A percentile compares a stretch with the other conserved stretches of the same genome.
phyloP scores from a whole-genome alignment of 1,140 invertebrate species.

The Drosophila yakuba region DNA sequence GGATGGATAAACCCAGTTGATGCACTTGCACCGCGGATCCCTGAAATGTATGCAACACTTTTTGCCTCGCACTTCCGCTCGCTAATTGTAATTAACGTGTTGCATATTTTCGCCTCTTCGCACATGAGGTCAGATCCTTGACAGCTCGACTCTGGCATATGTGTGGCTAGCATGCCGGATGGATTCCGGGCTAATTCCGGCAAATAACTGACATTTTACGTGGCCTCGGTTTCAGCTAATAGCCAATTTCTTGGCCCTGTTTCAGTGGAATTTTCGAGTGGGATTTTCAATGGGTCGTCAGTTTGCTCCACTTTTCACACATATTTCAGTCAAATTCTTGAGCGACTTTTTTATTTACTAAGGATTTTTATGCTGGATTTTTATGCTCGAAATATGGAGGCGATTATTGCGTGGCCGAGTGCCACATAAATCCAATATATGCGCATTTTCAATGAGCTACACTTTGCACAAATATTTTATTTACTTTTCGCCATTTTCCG shows the following conservation, averaged over 20 bases:
- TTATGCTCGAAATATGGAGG: conserved; percentile 44
- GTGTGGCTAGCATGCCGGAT: conserved; percentile 14
- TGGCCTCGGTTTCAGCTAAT: not conserved
- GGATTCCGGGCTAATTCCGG: conserved; percentile 21
- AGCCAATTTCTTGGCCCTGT: not conserved
- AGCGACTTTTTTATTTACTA: conserved; percentile 45
- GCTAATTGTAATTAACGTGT: conserved; percentile 82
- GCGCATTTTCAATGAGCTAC: conserved; percentile 61
- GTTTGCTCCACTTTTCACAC: not conserved
- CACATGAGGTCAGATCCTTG: conserved; percentile 10
- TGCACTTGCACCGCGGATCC: conserved; percentile 57
- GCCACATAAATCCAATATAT: conserved; percentile 60
- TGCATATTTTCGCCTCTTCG: conserved; percentile 56
- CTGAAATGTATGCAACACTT: conserved; percentile 46
- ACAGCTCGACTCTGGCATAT: conserved; percentile 26
- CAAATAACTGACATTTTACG: conserved; percentile 20
- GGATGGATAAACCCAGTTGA: conserved; percentile 80
- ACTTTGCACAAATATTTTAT: conserved; percentile 57
- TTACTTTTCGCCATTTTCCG: conserved; percentile 30
- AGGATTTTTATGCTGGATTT: conserved; percentile 38
- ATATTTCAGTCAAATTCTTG: conserved; percentile 1
- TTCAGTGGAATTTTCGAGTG: conserved; percentile 19
- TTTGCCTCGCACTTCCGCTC: conserved; percentile 67
- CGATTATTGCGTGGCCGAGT: conserved; percentile 58
- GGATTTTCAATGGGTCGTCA: conserved; percentile 23